A percentile compares a stretch with the other conserved stretches of the same genome.
phyloP scores from a whole-genome alignment of 2,113 vertebrate genomes.

The Cyprinodon brontotheroides region DNA sequence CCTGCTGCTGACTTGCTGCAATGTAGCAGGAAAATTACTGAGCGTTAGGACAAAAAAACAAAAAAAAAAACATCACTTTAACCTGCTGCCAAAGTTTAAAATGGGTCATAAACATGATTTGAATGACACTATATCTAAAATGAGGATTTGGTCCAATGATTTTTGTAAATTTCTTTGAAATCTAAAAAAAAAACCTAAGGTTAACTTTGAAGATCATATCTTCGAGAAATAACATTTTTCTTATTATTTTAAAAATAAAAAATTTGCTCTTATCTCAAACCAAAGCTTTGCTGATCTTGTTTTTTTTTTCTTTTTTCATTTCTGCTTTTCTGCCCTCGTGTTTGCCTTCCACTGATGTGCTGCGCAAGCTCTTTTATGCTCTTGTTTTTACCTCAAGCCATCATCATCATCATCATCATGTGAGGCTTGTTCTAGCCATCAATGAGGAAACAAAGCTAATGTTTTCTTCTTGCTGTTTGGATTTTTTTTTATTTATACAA shows the following conservation, averaged over 20 bases:
- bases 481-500: not conserved
- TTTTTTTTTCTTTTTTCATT: slow-evolving; percentile 61
- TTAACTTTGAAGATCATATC: not conserved
- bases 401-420: slow-evolving; percentile 38
- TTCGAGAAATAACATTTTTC: slow-evolving; percentile 17
- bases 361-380: slow-evolving; percentile 38
- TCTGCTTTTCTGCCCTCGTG: slow-evolving; percentile 45
- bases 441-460: slow-evolving; percentile 55
- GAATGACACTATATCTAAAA: not conserved
- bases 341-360: slow-evolving; percentile 24
- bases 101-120: not conserved
- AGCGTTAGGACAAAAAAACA: slow-evolving; percentile 27
- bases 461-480: slow-evolving; percentile 39
- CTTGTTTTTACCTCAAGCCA: slow-evolving; percentile 48
- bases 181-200: slow-evolving; percentile 3
- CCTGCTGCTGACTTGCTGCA: slow-evolving; percentile 25
- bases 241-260: slow-evolving; percentile 13
- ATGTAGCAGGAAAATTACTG: slow-evolving; percentile 7
- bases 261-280: not conserved
- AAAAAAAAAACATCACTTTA: not conserved
- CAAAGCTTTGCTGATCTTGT: not conserved
- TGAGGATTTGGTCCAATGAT: not conserved
- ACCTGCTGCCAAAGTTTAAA: not conserved
- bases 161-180: not conserved
- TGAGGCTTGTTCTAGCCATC: slow-evolving; percentile 31